Conservation (phyloP, 2,888 invertebrate species). For the Acanthococcus lagerstroemiae region DNA sequence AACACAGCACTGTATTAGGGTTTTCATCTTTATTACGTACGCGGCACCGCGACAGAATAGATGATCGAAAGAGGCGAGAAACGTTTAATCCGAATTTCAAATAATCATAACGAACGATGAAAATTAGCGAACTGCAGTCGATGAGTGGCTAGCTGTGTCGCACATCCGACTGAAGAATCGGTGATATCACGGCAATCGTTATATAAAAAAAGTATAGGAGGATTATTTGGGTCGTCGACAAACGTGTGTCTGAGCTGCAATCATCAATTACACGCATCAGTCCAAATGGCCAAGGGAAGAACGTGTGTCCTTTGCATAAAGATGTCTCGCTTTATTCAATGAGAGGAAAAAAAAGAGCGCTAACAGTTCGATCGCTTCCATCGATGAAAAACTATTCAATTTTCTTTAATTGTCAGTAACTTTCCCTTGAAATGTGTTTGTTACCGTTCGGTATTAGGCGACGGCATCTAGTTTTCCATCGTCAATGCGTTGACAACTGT, state of each 20-base stretch:
- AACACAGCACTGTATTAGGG: not conserved
- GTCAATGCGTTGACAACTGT: not conserved
- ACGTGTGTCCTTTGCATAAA: constrained; percentile 30
- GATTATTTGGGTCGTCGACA: constrained; percentile 30
- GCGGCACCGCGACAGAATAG: not conserved
- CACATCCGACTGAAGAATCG: constrained; percentile 15
- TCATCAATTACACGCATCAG: constrained; percentile 30
- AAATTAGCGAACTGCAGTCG: not conserved
- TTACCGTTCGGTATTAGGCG: not conserved
- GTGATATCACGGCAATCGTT: constrained; percentile 23
- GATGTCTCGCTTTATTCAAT: constrained; percentile 21
- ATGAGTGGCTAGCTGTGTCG: constrained; percentile 5
- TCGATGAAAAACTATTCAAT: constrained; percentile 24
- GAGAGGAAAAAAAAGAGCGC: constrained; percentile 6
- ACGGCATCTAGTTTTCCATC: not conserved
- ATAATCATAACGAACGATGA: not conserved
- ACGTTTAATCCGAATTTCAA: not conserved
- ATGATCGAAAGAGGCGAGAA: not conserved
- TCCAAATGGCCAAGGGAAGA: constrained; percentile 24
- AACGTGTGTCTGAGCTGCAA: constrained; percentile 29
- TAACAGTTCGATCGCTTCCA: not conserved
- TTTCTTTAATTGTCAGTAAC: constrained; percentile 27
- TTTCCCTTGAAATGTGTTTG: constrained; percentile 24
- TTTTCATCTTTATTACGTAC: not conserved
- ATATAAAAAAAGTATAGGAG: constrained; percentile 21